Base-by-base conservation (phyloP, 2,113 vertebrate species). In the Phaetusa simplex region DNA sequence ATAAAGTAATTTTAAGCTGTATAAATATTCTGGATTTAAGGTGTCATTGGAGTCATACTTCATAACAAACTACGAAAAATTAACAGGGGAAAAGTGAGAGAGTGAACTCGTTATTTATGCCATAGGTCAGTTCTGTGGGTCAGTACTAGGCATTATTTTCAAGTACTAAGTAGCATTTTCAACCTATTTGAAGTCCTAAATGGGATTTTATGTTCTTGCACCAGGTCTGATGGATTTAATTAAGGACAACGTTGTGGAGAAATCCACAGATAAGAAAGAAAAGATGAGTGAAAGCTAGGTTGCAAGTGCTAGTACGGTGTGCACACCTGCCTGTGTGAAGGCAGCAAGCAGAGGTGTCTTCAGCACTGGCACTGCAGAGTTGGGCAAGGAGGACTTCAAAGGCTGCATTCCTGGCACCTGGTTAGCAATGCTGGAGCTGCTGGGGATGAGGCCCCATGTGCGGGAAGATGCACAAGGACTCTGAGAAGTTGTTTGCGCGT, bases 81-180 rank as follows among this genome's bases (percentile, higher is more conserved):
- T 10, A 73, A 64, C 14, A 53, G 22, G 8, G 9, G 50, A 90
- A 76, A 58, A 59, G 14, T 67, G 62, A 47, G 16, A 53, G 22
- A 82, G 26, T 61, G 9, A 66, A 52, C 56, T 61, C 0, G 0
- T 58, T 43, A 38, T 10, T 12, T 66, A 32, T 36, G n/a, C 5
- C n/a, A 76, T 14, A 5, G 9, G 10, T 79, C 20, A 59, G 11
- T 49, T 70, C 40, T 50, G 20, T 59, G 50, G 40, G 45, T 55
- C 52, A 61, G 15, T 61, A 76, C 32, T 50, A 50, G 36, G n/a
- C 58, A 71, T 43, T 36, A 34, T 71, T 79, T 66, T 53, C 45
- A 77, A 72, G 27, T 43, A 62, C 53, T 32, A 61, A 73, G 34
- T n/a, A 80, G 24, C 8, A 17, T 77, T 67, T 74, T 42, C 66